Evolutionary conservation across 30 jellyfish, hydroid and myxozoan genomes (phyloP).

Genomic region (Cassiopea andromeda): DNA sequence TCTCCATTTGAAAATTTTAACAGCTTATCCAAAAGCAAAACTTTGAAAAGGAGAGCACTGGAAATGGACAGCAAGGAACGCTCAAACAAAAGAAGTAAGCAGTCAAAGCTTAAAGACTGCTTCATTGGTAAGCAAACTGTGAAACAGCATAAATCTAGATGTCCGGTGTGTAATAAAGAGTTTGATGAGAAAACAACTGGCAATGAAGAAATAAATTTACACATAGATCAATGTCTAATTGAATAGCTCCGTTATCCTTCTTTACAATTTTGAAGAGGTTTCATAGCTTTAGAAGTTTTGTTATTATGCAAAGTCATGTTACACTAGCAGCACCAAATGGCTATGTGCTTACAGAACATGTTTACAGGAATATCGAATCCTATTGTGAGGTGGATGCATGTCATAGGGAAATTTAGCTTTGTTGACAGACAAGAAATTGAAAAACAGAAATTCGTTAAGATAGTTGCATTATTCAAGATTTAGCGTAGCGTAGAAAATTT

Average conservation of each 20-base stretch:
- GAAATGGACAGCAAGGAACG: constrained; percentile 1
- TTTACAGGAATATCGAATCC: too few species aligned
- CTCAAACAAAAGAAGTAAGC: constrained; percentile 63
- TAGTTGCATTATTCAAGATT: too few species aligned
- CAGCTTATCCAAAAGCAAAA: neutral
- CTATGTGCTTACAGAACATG: too few species aligned
- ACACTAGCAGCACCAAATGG: too few species aligned
- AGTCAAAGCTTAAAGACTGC: constrained; percentile 50
- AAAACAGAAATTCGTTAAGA: too few species aligned
- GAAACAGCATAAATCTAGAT: constrained; percentile 10
- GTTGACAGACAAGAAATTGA: too few species aligned
- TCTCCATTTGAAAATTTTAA: constrained; percentile 5
- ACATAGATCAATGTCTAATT: constrained; percentile 84
- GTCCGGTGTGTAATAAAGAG: constrained; percentile 79
- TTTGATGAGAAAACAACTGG: constrained; percentile 39
- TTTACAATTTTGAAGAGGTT: neutral
- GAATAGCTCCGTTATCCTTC: constrained; percentile 13
- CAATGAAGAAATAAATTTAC: constrained; percentile 71
- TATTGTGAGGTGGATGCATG: too few species aligned
- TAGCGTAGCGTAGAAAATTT: too few species aligned
- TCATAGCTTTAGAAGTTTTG: too few species aligned
- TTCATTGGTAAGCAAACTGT: constrained; percentile 30
- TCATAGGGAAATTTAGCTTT: too few species aligned
- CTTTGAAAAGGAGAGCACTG: constrained; percentile 16
- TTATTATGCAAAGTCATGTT: too few species aligned